A percentile compares a stretch with the other conserved stretches of the same genome.
Evolutionary conservation across 2,113 vertebrate species (phyloP).

Genomic region (Oryctolagus cuniculus): mOryCun1.1 NC_091432.1:62094501-62095000

Average conservation of each 20-base stretch:
- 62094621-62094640: background rate
- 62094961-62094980: background rate
- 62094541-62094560: background rate
- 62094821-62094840: background rate
- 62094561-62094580: background rate
- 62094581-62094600: background rate
- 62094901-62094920: background rate
- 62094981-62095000: background rate
- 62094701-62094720: background rate
- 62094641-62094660: background rate
- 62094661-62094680: background rate
- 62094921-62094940: background rate
- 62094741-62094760: background rate
- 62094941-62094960: background rate
- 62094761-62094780: background rate
- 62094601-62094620: background rate
- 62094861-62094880: background rate
- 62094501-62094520: background rate
- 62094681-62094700: background rate
- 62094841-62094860: background rate
- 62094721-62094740: background rate
- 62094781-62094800: background rate
- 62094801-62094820: background rate
- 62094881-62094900: background rate
- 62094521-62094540: background rate